A percentile compares a stretch with the other conserved stretches of the same genome.
Evolutionary conservation across 1,140 invertebrate species (phyloP).

Genomic region (Eupeodes corollae): DNA sequence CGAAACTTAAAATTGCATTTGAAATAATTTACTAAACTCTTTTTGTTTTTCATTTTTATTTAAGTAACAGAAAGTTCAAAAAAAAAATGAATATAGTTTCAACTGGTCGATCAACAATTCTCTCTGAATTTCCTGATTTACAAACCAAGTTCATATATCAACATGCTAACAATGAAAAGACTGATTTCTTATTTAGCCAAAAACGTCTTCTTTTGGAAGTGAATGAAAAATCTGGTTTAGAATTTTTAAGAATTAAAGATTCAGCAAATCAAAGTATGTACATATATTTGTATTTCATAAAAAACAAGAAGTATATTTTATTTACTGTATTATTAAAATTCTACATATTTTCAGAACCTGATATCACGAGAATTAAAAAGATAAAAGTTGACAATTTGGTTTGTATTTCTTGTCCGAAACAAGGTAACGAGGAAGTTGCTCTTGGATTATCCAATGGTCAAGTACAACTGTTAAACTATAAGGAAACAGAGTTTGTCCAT

Average conservation of each 20-base stretch:
- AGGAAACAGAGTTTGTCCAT: slow-evolving; percentile 20
- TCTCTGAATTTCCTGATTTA: slow-evolving; percentile 30
- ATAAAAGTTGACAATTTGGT: slow-evolving; percentile 29
- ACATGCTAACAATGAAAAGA: slow-evolving; percentile 20
- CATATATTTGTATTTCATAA: slow-evolving; percentile 4
- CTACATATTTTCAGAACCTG: slow-evolving; percentile 9
- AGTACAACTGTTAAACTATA: slow-evolving; percentile 25
- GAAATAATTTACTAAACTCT: no score
- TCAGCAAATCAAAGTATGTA: slow-evolving; percentile 5
- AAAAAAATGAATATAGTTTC: slow-evolving; percentile 27
- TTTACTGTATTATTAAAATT: background rate
- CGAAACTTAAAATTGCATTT: no score
- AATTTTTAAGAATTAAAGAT: slow-evolving; percentile 29
- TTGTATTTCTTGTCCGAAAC: slow-evolving; percentile 26
- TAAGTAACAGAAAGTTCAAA: background rate
- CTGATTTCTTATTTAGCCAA: slow-evolving; percentile 29
- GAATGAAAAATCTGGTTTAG: slow-evolving; percentile 26
- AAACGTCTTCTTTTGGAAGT: slow-evolving; percentile 26
- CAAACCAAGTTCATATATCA: slow-evolving; percentile 25
- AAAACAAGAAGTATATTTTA: slow-evolving; percentile 6
- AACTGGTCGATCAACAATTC: slow-evolving; percentile 24
- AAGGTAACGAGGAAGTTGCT: slow-evolving; percentile 22
- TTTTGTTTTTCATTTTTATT: no score
- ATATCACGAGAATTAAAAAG: slow-evolving; percentile 31
- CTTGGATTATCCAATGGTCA: slow-evolving; percentile 25